Conservation (phyloP, 2,888 invertebrate genomes). For the Melanostoma scalare region DNA sequence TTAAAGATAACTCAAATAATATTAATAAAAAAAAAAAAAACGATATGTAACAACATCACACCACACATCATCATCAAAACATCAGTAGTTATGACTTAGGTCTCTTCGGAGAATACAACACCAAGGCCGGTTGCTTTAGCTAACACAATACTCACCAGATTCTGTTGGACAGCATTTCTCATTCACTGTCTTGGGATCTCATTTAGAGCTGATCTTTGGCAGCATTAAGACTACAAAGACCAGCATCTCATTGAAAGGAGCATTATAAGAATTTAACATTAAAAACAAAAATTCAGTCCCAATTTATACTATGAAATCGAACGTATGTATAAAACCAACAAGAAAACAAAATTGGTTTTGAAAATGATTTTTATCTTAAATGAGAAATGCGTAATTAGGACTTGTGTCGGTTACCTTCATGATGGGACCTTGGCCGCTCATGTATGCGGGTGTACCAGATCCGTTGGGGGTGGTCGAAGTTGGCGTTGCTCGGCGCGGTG, state of each 20-base stretch:
- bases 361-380: slow-evolving; percentile 49
- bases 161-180: slow-evolving; percentile 39
- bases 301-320: neutral
- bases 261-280: neutral
- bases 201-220: slow-evolving; percentile 11
- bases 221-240: slow-evolving; percentile 3
- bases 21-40: slow-evolving; percentile 17
- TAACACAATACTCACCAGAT: slow-evolving; percentile 57
- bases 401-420: slow-evolving; percentile 90
- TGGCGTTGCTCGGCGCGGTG: slow-evolving; percentile 94
- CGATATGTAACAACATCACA: slow-evolving; percentile 55
- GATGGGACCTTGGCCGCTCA: slow-evolving; percentile 91
- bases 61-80: slow-evolving; percentile 70
- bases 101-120: slow-evolving; percentile 21
- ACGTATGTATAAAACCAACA: slow-evolving; percentile 17
- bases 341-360: slow-evolving; percentile 19
- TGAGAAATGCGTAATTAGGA: slow-evolving; percentile 58
- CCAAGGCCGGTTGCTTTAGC: slow-evolving; percentile 3
- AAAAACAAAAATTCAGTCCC: slow-evolving; percentile 19
- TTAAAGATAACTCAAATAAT: slow-evolving; percentile 30
- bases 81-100: slow-evolving; percentile 53
- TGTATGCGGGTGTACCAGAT: slow-evolving; percentile 83
- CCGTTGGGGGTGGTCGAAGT: slow-evolving; percentile 87
- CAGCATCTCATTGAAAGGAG: neutral
- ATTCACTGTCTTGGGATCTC: slow-evolving; percentile 46